Evolutionary conservation across 2,888 invertebrate species (phyloP).

Genomic region (Harpagoxenus sublaevis): DNA sequence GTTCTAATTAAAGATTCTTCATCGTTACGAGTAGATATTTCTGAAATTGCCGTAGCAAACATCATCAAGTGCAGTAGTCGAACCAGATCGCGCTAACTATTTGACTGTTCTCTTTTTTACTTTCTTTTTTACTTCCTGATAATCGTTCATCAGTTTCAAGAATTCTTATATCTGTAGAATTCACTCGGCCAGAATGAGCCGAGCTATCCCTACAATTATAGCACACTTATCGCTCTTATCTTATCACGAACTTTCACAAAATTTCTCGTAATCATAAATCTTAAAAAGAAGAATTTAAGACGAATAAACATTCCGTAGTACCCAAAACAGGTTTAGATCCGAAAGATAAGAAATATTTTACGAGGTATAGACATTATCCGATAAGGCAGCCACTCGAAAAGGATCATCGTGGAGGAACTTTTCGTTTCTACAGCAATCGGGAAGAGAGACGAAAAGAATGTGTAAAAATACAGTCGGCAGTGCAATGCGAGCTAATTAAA

Average conservation of each 20-base stretch:
- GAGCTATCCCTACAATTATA: neutral
- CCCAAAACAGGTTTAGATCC: neutral
- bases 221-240: neutral
- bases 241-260: constrained; percentile 1
- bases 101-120: constrained; percentile 67
- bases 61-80: constrained; percentile 63
- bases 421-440: constrained; percentile 69
- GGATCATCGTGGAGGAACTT: constrained; percentile 57
- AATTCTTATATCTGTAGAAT: neutral
- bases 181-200: neutral
- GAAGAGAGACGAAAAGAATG: constrained; percentile 63
- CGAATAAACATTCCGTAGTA: neutral
- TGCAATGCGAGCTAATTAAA: constrained; percentile 76
- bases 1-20: constrained; percentile 63
- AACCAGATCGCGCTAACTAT: constrained; percentile 76
- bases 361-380: neutral
- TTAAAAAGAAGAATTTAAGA: neutral
- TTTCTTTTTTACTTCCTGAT: constrained; percentile 57
- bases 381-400: neutral
- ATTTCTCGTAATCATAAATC: neutral
- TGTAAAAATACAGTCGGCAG: constrained; percentile 49
- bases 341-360: neutral
- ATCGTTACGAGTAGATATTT: constrained; percentile 55
- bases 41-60: constrained; percentile 70
- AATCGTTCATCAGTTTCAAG: neutral